Evolutionary conservation across 2,797 vertebrate species (phyloP).

Genomic region (Hemitrygon akajei): DNA sequence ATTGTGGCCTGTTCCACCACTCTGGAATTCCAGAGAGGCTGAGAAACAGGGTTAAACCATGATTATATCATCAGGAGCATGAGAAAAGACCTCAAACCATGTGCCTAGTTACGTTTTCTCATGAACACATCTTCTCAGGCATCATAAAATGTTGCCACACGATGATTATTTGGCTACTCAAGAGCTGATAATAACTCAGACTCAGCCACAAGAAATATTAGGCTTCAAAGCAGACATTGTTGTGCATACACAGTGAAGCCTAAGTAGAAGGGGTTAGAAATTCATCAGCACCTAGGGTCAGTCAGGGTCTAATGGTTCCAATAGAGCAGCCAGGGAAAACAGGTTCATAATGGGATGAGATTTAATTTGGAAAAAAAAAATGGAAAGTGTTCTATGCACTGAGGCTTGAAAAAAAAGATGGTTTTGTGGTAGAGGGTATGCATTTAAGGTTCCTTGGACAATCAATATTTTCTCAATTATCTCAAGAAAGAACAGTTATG

Average conservation of each 20-base stretch:
- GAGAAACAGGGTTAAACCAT: not conserved
- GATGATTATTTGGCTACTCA: not conserved
- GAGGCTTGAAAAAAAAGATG: not conserved
- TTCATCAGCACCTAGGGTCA: not conserved
- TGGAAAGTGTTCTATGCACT: not conserved
- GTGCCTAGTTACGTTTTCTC: not conserved
- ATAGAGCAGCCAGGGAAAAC: not conserved
- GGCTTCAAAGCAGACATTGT: not conserved
- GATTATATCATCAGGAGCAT: not conserved
- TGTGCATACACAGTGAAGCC: not conserved
- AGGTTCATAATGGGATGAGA: not conserved
- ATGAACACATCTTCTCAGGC: not conserved
- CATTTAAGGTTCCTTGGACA: not conserved
- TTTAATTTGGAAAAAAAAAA: not conserved
- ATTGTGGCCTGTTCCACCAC: not conserved
- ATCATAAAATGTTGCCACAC: not conserved
- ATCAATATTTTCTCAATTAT: too few species aligned
- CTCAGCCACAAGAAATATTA: too few species aligned
- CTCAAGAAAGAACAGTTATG: too few species aligned
- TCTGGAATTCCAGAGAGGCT: not conserved
- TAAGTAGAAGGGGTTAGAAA: not conserved
- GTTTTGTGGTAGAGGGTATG: not conserved
- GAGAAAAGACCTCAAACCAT: conserved; percentile 7
- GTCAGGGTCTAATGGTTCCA: not conserved
- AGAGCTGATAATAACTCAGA: too few species aligned